phyloP scores from a whole-genome alignment of 2,888 invertebrate species.

The Timema cristinae region DNA sequence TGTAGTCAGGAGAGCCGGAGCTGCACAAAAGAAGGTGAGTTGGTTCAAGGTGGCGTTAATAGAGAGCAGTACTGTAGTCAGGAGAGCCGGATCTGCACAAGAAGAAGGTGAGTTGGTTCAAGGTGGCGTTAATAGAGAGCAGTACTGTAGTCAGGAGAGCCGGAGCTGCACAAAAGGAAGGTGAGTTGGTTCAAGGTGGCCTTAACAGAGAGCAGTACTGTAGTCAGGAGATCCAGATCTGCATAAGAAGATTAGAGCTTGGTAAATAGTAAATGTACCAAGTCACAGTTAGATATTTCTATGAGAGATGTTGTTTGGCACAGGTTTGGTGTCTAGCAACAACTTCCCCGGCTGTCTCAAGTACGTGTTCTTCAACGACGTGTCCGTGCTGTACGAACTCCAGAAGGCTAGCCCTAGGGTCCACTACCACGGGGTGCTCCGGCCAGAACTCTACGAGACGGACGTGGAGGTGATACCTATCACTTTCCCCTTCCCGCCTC shows the following conservation, averaged over 20 bases:
- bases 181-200: too few species aligned
- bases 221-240: too few species aligned
- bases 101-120: constrained; percentile 51
- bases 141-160: too few species aligned
- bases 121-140: neutral
- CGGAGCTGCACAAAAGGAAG: too few species aligned
- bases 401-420: constrained; percentile 76
- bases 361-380: constrained; percentile 90
- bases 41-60: too few species aligned
- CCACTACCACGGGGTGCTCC: constrained; percentile 56
- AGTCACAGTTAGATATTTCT: too few species aligned
- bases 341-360: constrained; percentile 87
- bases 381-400: constrained; percentile 84
- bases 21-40: too few species aligned
- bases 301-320: constrained; percentile 18
- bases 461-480: constrained; percentile 85
- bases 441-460: constrained; percentile 77
- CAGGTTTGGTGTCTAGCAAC: constrained; percentile 70
- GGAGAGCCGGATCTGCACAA: constrained; percentile 79
- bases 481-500: constrained; percentile 86
- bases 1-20: too few species aligned
- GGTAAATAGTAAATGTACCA: too few species aligned
- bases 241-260: constrained; percentile 66
- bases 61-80: too few species aligned
- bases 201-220: too few species aligned